Evolutionary conservation across 1,140 invertebrate genomes (phyloP).

Genomic region (Marisa cornuarietis): DNA sequence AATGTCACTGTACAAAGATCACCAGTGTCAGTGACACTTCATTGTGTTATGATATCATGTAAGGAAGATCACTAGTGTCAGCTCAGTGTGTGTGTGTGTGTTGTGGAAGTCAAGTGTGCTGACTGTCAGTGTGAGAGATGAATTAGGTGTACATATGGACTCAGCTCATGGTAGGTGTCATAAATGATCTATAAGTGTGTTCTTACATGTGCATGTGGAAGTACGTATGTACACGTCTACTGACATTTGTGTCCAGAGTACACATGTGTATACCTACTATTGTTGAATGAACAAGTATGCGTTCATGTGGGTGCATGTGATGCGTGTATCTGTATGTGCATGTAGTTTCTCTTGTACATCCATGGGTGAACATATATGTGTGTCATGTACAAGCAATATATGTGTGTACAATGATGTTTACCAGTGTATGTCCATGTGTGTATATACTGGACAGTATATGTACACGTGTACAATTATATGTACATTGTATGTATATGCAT

Average conservation of each 20-base stretch:
- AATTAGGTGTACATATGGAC: background rate
- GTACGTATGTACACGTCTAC: background rate
- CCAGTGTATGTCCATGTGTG: slow-evolving; percentile 1
- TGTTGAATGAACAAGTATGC: background rate
- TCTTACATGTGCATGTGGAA: background rate
- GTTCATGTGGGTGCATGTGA: background rate
- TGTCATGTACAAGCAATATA: background rate
- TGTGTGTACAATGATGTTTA: background rate
- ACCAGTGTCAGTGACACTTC: too few species aligned
- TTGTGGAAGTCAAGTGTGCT: too few species aligned
- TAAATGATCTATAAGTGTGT: background rate
- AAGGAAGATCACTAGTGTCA: too few species aligned
- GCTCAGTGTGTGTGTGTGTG: too few species aligned
- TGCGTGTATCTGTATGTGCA: background rate
- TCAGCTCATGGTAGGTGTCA: background rate
- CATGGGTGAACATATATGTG: background rate
- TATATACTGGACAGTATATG: too few species aligned
- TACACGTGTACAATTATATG: background rate
- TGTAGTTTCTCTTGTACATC: background rate
- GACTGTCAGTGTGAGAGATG: background rate
- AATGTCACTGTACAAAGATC: too few species aligned
- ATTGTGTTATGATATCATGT: too few species aligned
- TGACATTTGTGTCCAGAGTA: background rate
- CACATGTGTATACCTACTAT: too few species aligned
- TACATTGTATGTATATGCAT: too few species aligned